Base-by-base conservation (phyloP, 2,113 vertebrate species). In the Phrynocephalus versicolor region DNA sequence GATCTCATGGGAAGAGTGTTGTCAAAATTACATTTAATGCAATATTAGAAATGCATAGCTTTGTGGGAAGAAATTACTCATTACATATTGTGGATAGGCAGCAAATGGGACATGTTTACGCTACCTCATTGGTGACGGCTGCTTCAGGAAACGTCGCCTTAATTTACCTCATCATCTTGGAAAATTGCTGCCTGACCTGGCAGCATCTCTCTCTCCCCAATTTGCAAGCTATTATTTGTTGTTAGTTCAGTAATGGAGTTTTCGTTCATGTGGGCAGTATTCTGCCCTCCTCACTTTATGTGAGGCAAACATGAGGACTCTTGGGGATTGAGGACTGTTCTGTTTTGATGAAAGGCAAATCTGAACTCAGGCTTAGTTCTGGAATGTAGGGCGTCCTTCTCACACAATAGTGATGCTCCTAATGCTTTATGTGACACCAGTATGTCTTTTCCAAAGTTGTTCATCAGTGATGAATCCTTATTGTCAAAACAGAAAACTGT, bases 311-410 rank as follows among this genome's bases (percentile, higher is more conserved):
- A 19, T 0, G 0, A 2, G 37, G 3, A 4, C 12, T 86, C 18
- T 27, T 37, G 14, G 15, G n/a, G 30, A 0, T 0, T 7, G 15
- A 6, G 30, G 0, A 0, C 39, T 0, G 1, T 21, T 79, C 12
- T 6, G 27, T 1, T 18, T 0, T 2, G 30, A 30, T 0, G 0
- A 37, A 69, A 72, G 2, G 12, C 1, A 18, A n/a, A 70, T 6
- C 8, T 57, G 30, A 80, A 3, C 3, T 16, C 0, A 77, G 2
- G 30, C 3, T 39, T n/a, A 60, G 45, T 7, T 58, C 55, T 23
- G 15, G 79, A 33, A 81, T 55, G 2, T 70, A n/a, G 51, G n/a
- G 7, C 45, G 51, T 75, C 45, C 45, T 51, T 14, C 15, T 33
- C 33, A 2, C 75, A 75, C 39, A 75, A 14, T 13, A 27, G 30